A percentile compares a stretch with the other conserved stretches of the same genome.
Evolutionary conservation across 2,888 invertebrate species (phyloP).

Genomic region (Taphrorychus bicolor): DNA sequence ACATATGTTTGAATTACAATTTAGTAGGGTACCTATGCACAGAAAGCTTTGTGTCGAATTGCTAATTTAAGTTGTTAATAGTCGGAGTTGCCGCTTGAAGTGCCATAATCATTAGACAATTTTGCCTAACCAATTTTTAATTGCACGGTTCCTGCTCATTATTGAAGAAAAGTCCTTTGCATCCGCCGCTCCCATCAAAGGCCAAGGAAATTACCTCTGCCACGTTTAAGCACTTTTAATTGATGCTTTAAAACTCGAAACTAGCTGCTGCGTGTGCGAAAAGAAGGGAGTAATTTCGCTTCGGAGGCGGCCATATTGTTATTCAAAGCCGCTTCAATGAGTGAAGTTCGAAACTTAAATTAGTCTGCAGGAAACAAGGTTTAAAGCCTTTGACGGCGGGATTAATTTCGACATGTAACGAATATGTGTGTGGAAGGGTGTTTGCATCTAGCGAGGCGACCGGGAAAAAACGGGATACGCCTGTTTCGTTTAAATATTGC

Average conservation of each 20-base stretch:
- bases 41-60: too few relatives aligned
- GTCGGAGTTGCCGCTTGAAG: too few relatives aligned
- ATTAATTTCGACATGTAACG: slow-evolving; percentile 31
- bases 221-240: slow-evolving; percentile 23
- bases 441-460: not conserved
- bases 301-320: slow-evolving; percentile 26
- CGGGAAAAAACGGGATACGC: not conserved
- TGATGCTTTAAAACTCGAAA: slow-evolving; percentile 20
- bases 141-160: not conserved
- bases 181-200: not conserved
- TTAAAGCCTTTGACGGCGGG: slow-evolving; percentile 26
- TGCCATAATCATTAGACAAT: too few relatives aligned
- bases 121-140: slow-evolving; percentile 18
- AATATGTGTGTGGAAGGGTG: slow-evolving; percentile 12
- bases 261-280: slow-evolving; percentile 21
- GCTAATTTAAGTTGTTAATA: too few relatives aligned
- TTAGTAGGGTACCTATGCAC: too few relatives aligned
- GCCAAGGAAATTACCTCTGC: not conserved
- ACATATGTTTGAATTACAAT: too few relatives aligned
- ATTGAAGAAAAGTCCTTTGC: not conserved
- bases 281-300: slow-evolving; percentile 23
- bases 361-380: slow-evolving; percentile 23
- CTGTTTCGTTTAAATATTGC: not conserved
- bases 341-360: slow-evolving; percentile 29
- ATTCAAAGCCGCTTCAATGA: slow-evolving; percentile 24